Base-by-base conservation (phyloP, 2,888 invertebrate genomes). In the Rapana venosa region DNA sequence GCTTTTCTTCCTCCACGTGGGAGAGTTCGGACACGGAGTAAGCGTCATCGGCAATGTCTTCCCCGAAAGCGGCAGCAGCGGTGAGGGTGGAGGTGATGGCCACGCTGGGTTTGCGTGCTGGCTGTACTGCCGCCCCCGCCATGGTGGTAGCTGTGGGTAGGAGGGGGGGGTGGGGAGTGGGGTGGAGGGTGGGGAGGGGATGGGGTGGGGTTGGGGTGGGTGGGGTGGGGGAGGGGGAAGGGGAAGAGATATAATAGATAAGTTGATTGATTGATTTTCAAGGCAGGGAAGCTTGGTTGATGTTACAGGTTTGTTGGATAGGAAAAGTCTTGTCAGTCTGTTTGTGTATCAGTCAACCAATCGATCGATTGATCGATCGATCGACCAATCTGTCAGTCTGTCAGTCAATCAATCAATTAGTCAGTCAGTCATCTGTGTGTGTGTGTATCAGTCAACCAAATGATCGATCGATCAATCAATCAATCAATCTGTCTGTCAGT, bases 31-130 rank as follows among this genome's bases (percentile, higher is more conserved):
- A 91, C 70, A 92, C 92, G 58, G 91, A 91, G 90, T 91, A 92
- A 32, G 88, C 88, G 79, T 94, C 93, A 81, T 94, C 94, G 26
- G 93, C 93, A 20, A 94, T 93, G 90, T 94, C 94, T 77, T 93
- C 94, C 56, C 93, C 94, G 86, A 93, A 94, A 17, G 93, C 94
- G 17, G 93, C 92, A 15, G 94, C 93, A 35, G 94, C 92, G 66
- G 92, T 93, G 0, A 91, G 91, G 0, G 94, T 91, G 87, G 87
- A 47, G 8, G 90, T 91, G 35, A 90, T 90, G 66, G 79, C 89
- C 15, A 77, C 86, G 35, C 86, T 77, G 22, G 70, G 66, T 4
- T 47, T 66, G 4, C 85, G 70, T 5, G 22, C 11, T 1, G 77
- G 11, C 17, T 47, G 47, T 47, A 13, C 81, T 26, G 26, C 36